A percentile compares a stretch with the other conserved stretches of the same genome.
Conservation (phyloP, 2,797 vertebrate genomes). For the Melanotaenia trifasciata region DNA sequence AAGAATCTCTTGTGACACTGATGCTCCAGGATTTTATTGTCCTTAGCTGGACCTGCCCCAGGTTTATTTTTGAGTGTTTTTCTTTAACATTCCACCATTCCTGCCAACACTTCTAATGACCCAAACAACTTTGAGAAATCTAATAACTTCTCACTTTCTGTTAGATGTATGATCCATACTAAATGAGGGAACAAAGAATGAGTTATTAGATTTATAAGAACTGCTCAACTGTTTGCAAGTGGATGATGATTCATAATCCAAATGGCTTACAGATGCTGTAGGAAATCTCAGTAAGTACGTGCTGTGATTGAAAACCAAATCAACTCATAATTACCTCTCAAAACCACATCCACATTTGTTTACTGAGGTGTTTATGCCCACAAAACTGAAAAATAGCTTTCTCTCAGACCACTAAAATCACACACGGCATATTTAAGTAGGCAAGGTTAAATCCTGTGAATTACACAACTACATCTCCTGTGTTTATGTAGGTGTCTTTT, state of each 20-base stretch:
- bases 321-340: conserved; percentile 51
- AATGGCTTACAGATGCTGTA: conserved; percentile 71
- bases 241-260: conserved; percentile 72
- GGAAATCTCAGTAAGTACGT: conserved; percentile 50
- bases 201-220: conserved; percentile 71
- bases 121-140: conserved; percentile 33
- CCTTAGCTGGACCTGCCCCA: conserved; percentile 37
- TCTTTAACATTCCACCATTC: conserved; percentile 34
- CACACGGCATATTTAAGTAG: conserved; percentile 17
- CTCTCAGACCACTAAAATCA: conserved; percentile 24
- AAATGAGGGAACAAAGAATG: conserved; percentile 50
- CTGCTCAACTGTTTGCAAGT: conserved; percentile 66
- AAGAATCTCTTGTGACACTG: conserved; percentile 42
- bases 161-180: conserved; percentile 18
- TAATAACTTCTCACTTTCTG: conserved; percentile 39
- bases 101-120: conserved; percentile 49
- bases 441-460: conserved; percentile 13
- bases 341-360: conserved; percentile 65
- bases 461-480: conserved; percentile 8
- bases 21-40: conserved; percentile 47
- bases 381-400: conserved; percentile 36
- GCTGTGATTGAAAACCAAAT: conserved; percentile 55
- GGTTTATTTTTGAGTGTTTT: conserved; percentile 33
- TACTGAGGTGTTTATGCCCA: conserved; percentile 49
- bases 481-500: conserved; percentile 42